Evolutionary conservation across 1,140 invertebrate genomes (phyloP), one percentile per base, ranked within the genome.

Genomic region (Triops cancriformis): DNA sequence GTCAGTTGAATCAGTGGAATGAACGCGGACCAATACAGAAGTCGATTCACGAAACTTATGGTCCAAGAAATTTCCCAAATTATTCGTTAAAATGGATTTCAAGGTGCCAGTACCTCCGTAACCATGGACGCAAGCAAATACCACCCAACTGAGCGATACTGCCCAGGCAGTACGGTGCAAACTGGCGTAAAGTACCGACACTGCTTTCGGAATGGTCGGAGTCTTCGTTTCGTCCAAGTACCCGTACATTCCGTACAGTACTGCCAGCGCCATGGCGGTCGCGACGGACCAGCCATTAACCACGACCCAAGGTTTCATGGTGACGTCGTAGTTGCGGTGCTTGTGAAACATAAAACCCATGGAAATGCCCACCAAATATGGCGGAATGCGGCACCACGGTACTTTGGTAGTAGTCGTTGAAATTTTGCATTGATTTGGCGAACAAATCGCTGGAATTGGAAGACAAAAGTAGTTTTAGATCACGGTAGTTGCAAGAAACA

Each of bases 121-220:
- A 2, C 91, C 92, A 79, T 89, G 89, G 81, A 90, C 90, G 81
- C 93, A 95, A 27, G 93, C 91, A 26, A 94, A 85, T 9, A 93
- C 89, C 10, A 93, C 85, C 90, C 91, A 92, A 1, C 86, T 86
- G 4, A 93, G 84, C 0, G 84, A 86, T 0, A 90, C 9, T 0
- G 87, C 86, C 88, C 91, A 93, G 0, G 84, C 83, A 1, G 88
- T 84, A 41, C 91, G 85, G 42, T 88, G 85, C 9, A 91, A 84
- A 1, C 88, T 85, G 0, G 87, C 88, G 80, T 91, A 93, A 14
- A 90, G 84, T 0, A 90, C 85, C 1, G 87, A 86, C 45, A 79
- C 78, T n/a, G 75, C 79, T 26, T 27, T 9, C 2, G 64, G 31
- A 6, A 79, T 73, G 23, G 27, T 42, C 9, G 74, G 11, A 4